Evolutionary conservation across 2,888 invertebrate species (phyloP).

Genomic region (Drosophila formosana): DNA sequence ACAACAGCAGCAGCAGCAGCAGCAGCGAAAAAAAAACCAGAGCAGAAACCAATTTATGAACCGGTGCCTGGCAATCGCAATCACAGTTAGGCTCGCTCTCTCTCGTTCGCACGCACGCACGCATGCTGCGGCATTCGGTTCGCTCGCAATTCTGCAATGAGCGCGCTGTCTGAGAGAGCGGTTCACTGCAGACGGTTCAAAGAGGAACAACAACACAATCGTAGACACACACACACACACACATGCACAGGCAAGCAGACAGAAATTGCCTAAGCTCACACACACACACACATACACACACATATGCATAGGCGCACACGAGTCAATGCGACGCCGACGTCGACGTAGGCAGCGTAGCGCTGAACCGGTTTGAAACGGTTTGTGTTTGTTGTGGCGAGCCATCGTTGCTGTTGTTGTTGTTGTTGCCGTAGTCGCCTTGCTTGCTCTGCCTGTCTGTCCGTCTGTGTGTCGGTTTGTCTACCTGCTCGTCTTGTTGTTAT

Average conservation of each 20-base stretch:
- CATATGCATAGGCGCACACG: not conserved
- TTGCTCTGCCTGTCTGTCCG: no score
- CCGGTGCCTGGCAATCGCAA: slow-evolving; percentile 54
- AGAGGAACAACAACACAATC: slow-evolving; percentile 33
- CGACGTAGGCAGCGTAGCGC: slow-evolving; percentile 22
- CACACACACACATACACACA: slow-evolving; percentile 1
- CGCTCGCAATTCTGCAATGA: slow-evolving; percentile 41
- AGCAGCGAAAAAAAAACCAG: slow-evolving; percentile 47
- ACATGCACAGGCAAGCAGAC: not conserved
- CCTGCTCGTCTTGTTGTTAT: slow-evolving; percentile 24
- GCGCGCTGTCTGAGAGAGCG: slow-evolving; percentile 41
- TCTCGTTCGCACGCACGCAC: slow-evolving; percentile 36
- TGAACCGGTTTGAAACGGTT: slow-evolving; percentile 69
- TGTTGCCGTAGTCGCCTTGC: not conserved
- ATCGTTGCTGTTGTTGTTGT: slow-evolving; percentile 31
- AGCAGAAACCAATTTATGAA: slow-evolving; percentile 67
- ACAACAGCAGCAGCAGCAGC: not conserved
- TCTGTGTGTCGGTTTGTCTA: slow-evolving; percentile 7
- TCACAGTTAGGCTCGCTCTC: slow-evolving; percentile 32
- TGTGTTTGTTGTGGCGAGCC: slow-evolving; percentile 33
- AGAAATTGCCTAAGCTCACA: slow-evolving; percentile 26
- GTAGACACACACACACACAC: not conserved
- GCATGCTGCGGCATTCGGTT: not conserved
- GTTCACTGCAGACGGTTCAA: slow-evolving; percentile 50
- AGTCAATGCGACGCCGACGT: slow-evolving; percentile 4